Conservation (phyloP, 2,113 vertebrate species). For the Tamias sibiricus region DNA sequence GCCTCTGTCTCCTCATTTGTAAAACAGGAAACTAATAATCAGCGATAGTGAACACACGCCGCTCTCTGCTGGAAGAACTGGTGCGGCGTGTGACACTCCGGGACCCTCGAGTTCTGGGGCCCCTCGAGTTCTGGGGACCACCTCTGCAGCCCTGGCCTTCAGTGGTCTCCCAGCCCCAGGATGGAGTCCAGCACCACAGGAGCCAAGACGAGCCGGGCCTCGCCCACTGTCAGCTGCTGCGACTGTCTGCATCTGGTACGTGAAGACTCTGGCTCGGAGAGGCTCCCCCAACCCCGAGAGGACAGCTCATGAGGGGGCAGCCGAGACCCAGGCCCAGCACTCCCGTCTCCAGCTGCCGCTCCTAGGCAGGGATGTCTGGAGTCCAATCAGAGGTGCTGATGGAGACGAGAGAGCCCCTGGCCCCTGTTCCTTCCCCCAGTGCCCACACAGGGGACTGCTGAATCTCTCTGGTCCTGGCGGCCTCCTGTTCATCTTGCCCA, state of each 20-base stretch:
- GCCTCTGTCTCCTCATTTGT: background rate
- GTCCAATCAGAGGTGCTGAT: no score
- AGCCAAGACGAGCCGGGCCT: background rate
- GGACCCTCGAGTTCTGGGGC: background rate
- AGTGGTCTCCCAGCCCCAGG: background rate
- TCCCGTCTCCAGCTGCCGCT: no score
- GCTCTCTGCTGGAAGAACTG: background rate
- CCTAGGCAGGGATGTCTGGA: background rate
- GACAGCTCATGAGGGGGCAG: background rate
- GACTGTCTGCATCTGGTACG: background rate
- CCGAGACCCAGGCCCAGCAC: background rate
- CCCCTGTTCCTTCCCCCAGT: background rate
- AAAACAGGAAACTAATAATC: background rate
- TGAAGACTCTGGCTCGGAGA: background rate
- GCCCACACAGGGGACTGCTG: no score
- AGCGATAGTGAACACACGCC: background rate
- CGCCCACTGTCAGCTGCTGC: no score
- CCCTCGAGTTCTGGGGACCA: background rate
- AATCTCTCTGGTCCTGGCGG: no score
- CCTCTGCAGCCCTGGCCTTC: background rate
- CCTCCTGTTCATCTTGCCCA: background rate
- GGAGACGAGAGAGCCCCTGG: background rate
- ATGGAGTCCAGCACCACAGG: background rate
- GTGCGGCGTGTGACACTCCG: background rate
- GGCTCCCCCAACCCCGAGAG: rapidly evolving